Evolutionary conservation across 2,113 vertebrate genomes (phyloP).

Genomic region (Nycticryphes semicollaris): DNA sequence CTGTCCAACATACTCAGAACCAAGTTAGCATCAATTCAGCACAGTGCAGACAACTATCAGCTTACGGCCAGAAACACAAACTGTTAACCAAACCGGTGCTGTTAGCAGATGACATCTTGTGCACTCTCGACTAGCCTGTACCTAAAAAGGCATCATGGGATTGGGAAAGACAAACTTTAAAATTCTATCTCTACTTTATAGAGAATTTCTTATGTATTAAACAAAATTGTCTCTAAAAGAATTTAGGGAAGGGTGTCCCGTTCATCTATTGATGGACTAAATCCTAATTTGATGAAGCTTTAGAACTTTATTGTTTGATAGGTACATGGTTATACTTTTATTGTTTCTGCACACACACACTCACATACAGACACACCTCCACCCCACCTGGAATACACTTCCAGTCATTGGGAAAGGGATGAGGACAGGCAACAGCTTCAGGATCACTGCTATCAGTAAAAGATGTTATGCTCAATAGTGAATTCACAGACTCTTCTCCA

Average conservation of each 20-base stretch:
- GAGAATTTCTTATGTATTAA: neutral
- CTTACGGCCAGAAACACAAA: neutral
- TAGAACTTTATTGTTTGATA: neutral
- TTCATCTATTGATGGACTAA: neutral
- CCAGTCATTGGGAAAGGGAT: neutral
- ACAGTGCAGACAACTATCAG: neutral
- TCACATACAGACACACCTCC: neutral
- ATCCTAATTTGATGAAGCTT: neutral
- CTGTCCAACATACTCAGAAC: neutral
- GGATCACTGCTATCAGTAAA: neutral
- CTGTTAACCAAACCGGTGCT: neutral
- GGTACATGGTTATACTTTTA: neutral
- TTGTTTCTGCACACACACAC: neutral
- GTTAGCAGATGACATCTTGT: neutral
- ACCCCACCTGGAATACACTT: neutral
- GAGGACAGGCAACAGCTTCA: neutral
- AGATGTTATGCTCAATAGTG: neutral
- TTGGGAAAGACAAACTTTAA: neutral
- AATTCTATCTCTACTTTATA: neutral
- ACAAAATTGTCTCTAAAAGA: neutral
- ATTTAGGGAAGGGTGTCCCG: neutral
- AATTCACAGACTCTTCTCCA: constrained; percentile 60
- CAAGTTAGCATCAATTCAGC: neutral
- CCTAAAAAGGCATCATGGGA: neutral
- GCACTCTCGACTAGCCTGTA: neutral